Evolutionary conservation across 2,888 invertebrate species (phyloP).

Genomic region (Beris chalybata): DNA sequence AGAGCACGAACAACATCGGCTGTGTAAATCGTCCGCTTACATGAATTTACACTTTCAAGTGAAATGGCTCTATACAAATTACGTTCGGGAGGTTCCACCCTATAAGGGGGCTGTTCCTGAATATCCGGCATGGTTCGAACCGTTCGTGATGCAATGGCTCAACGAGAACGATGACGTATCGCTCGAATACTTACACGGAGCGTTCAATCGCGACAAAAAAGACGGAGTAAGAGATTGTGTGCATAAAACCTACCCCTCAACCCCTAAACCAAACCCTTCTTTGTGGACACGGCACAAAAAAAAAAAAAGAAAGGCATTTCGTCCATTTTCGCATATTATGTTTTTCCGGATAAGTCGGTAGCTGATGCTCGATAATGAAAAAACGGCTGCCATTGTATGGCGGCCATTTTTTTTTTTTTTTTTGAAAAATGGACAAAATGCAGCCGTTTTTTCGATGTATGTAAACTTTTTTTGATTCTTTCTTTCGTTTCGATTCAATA

Average conservation of each 20-base stretch:
- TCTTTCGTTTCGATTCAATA: too few relatives aligned
- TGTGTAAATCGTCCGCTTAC: slow-evolving; percentile 97
- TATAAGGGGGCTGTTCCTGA: slow-evolving; percentile 97
- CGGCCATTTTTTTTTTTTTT: background rate
- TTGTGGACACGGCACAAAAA: background rate
- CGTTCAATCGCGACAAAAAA: slow-evolving; percentile 96
- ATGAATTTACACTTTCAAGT: slow-evolving; percentile 99
- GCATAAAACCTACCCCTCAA: too few relatives aligned
- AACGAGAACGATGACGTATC: slow-evolving; percentile 99
- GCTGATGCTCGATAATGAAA: too few relatives aligned
- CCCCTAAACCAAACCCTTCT: too few relatives aligned
- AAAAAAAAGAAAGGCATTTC: background rate
- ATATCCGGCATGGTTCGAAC: slow-evolving; percentile 99
- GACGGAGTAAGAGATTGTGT: slow-evolving; percentile 72
- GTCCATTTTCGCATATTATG: background rate
- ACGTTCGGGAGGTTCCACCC: slow-evolving; percentile 95
- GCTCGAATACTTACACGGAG: slow-evolving; percentile 96
- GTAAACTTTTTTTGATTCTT: slow-evolving; percentile 4
- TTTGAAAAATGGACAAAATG: background rate
- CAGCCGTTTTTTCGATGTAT: background rate
- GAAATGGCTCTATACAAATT: slow-evolving; percentile 98
- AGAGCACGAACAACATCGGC: slow-evolving; percentile 93
- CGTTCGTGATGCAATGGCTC: slow-evolving; percentile 99
- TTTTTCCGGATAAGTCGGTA: too few relatives aligned
- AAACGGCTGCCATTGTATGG: background rate